Evolutionary conservation across 2,113 vertebrate species (phyloP), one percentile per base, ranked within the genome.

Genomic region (Junco hyemalis): DNA sequence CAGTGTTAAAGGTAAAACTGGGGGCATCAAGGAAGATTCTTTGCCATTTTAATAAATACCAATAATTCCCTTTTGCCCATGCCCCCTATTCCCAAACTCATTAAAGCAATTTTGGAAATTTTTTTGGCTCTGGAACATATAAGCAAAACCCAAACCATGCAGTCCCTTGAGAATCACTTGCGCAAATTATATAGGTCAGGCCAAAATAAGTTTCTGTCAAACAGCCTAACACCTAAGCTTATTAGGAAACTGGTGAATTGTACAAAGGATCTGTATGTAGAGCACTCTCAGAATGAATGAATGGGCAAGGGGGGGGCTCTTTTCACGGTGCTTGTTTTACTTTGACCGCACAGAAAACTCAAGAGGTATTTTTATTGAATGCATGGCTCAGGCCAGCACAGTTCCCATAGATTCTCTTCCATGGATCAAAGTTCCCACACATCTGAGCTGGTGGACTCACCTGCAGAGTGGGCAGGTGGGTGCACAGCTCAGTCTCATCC

Each of bases 1-100:
- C 81, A 69, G 68, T 53, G 4, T 80, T 81, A 87, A 96, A 94
- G 93, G 65, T 96, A 80, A 97, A 96, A 96, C 86, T 88, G 81
- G 80, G 86, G 95, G 92, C 69, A 91, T 86, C 78, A 63, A 96
- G 86, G 96, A 97, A 96, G 91, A 81, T 97, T 95, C 94, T 97
- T 98, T 96, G 90, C 96, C 84, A 84, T 97, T 97, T 98, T 97
- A 97, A 97, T 98, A 98, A 97, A 98, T 93, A 96, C 94, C 96
- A 96, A 76, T 96, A 97, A 97, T 97, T 97, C 95, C 84, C 94
- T 54, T 96, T 94, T 80, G 89, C 95, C 94, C 78, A 66, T 86
- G 40, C 68, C 95, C 90, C 92, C 63, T 95, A 96, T 96, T 97
- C 96, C 92, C 95, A 97, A 94, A 90, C 81, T 98, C 95, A 96